Evolutionary conservation across 2,113 vertebrate genomes (phyloP).

Genomic region (Semnornis frantzii): DNA sequence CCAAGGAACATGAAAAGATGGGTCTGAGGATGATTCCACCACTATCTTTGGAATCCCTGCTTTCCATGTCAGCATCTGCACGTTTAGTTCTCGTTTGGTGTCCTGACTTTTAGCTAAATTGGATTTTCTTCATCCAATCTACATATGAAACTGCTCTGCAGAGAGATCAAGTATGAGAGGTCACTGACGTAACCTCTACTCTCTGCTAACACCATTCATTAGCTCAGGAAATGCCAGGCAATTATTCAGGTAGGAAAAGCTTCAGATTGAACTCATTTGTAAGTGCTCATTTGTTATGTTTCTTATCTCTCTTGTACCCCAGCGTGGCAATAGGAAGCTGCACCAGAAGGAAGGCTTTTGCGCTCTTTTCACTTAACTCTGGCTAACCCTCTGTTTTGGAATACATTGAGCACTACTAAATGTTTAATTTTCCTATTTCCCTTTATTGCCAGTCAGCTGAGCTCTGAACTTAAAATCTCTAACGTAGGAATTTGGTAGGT

Average conservation of each 20-base stretch:
- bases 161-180: neutral
- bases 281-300: slow-evolving; percentile 23
- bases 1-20: neutral
- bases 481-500: neutral
- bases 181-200: neutral
- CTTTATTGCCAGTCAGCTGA: neutral
- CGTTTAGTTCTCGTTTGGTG: neutral
- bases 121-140: neutral
- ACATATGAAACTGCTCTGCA: neutral
- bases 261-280: slow-evolving; percentile 42
- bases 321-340: neutral
- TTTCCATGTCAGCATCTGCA: neutral
- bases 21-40: neutral
- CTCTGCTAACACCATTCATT: neutral
- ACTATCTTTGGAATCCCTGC: neutral
- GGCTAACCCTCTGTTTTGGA: neutral
- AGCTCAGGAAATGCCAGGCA: neutral
- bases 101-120: neutral
- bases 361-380: neutral
- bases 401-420: neutral
- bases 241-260: slow-evolving; percentile 19
- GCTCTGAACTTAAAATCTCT: neutral
- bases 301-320: neutral
- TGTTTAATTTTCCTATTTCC: neutral
- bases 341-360: neutral